These are phyloP conservation scores for Acleris literana DNA, from an alignment of 2,888 invertebrate genomes.

Conservation along the genomic window DNA sequence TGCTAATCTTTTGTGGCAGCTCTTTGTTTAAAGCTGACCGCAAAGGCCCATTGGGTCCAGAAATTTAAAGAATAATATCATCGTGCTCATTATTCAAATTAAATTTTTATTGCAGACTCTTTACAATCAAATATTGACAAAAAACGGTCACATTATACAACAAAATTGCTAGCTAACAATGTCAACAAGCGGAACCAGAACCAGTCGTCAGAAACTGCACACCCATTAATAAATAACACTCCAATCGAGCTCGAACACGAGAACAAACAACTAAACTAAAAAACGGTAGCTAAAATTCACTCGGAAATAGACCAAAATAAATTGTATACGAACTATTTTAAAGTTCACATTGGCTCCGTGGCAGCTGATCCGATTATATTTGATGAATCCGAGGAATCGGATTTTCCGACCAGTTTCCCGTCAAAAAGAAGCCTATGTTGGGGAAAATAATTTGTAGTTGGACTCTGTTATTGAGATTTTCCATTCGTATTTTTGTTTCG, in stretches of 20 bases:
- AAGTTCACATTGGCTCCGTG: constrained; percentile 3
- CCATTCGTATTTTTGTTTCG: no score
- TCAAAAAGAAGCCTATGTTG: constrained; percentile 27
- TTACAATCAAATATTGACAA: no score
- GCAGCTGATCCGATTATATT: constrained; percentile 30
- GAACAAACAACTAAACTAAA: constrained; percentile 16
- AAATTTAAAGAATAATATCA: no score
- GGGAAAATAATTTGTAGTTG: constrained; percentile 1
- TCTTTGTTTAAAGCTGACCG: no score
- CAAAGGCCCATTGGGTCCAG: no score
- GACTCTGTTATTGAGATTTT: no score
- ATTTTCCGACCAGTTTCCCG: constrained; percentile 30
- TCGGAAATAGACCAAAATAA: neutral
- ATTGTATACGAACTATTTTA: neutral
- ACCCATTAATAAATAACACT: constrained; percentile 15
- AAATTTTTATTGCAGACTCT: no score
- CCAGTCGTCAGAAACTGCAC: constrained; percentile 18
- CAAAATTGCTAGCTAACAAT: no score
- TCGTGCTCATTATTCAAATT: no score
- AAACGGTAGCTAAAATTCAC: neutral
- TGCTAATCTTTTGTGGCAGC: no score
- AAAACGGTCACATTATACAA: no score
- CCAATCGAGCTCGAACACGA: constrained; percentile 17
- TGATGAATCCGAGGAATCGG: constrained; percentile 31
- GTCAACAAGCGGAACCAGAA: neutral